Conservation (phyloP, 2,797 vertebrate genomes). For the Fringilla coelebs region DNA sequence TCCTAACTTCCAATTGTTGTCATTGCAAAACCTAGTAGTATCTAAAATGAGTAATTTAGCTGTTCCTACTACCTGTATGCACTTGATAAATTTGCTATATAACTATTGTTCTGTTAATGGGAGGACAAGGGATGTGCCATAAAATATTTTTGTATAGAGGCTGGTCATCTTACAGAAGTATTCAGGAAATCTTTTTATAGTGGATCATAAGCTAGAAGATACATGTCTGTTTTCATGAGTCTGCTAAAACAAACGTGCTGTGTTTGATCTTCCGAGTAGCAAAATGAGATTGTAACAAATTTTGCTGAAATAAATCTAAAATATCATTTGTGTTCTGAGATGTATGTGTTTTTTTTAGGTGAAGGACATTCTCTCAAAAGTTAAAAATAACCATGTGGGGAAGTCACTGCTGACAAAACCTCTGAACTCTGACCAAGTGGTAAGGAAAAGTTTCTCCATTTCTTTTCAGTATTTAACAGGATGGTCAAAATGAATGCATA, state of each 20-base stretch:
- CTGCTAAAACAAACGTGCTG: not conserved
- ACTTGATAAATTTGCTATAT: not conserved
- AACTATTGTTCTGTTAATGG: not conserved
- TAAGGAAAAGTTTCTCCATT: constrained; percentile 54
- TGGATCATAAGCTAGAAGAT: not conserved
- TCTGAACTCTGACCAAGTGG: constrained; percentile 85
- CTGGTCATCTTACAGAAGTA: not conserved
- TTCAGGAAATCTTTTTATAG: not conserved
- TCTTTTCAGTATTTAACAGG: not conserved
- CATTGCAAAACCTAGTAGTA: not conserved
- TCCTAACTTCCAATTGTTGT: not conserved
- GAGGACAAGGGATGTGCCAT: not conserved
- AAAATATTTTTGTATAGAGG: not conserved
- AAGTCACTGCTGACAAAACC: constrained; percentile 81
- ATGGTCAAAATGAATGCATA: not conserved
- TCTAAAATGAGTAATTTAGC: not conserved
- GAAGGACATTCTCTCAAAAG: constrained; percentile 78
- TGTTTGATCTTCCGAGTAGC: not conserved
- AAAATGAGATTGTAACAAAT: not conserved
- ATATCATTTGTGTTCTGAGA: not conserved
- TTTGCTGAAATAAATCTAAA: not conserved
- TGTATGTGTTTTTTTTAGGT: constrained; percentile 75
- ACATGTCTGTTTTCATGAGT: not conserved
- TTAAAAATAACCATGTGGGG: constrained; percentile 79
- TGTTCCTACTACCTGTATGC: not conserved